phyloP scores from a whole-genome alignment of 2,888 invertebrate genomes.

The Aphodius granarius region DNA sequence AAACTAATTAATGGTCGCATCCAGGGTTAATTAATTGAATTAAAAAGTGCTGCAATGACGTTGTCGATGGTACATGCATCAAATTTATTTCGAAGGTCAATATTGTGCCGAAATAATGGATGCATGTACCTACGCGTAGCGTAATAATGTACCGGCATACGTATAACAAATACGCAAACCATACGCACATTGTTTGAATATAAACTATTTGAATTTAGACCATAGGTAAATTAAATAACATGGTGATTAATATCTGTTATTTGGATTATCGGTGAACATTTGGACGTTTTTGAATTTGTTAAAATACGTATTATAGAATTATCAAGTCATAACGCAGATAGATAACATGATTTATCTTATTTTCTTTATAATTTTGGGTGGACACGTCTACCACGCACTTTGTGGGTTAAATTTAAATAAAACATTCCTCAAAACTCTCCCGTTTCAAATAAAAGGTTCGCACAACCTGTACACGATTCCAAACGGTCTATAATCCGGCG shows the following conservation, averaged over 20 bases:
- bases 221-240: no score
- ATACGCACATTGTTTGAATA: neutral
- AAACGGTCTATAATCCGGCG: neutral
- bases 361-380: no score
- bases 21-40: slow-evolving; percentile 1
- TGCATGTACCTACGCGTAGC: neutral
- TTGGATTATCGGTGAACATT: no score
- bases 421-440: neutral
- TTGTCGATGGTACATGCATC: neutral
- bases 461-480: neutral
- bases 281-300: no score
- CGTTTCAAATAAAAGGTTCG: neutral
- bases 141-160: neutral
- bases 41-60: slow-evolving; percentile 4
- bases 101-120: neutral
- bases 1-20: slow-evolving; percentile 2
- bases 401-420: neutral
- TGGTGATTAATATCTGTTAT: no score
- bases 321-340: no score
- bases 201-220: no score
- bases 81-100: neutral
- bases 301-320: no score
- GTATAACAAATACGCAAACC: neutral
- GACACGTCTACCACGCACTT: neutral
- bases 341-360: no score